Evolutionary conservation across 2,797 vertebrate species (phyloP).

Genomic region (Aphelocoma californica): DNA sequence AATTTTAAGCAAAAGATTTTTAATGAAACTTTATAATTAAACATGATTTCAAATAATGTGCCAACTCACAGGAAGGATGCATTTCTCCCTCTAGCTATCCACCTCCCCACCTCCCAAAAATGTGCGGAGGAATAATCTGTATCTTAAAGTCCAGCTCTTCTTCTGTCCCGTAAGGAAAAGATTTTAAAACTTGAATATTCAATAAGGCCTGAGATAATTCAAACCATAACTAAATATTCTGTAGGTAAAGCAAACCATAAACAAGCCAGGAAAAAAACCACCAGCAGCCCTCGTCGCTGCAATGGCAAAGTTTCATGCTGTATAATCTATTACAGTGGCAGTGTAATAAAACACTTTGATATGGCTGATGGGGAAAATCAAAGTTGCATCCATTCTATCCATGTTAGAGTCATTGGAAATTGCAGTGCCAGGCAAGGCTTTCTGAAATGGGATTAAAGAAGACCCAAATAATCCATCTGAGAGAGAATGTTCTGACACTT

Average conservation of each 20-base stretch:
- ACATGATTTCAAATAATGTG: slow-evolving; percentile 73
- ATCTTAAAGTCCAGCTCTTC: slow-evolving; percentile 37
- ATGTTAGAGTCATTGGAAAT: slow-evolving; percentile 36
- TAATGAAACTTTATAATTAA: slow-evolving; percentile 80
- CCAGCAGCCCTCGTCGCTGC: neutral
- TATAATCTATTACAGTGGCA: slow-evolving; percentile 31
- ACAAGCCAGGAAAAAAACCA: neutral
- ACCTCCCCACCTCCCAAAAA: slow-evolving; percentile 29
- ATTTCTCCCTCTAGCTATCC: slow-evolving; percentile 9
- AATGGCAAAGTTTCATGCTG: neutral
- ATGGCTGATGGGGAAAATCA: slow-evolving; percentile 43
- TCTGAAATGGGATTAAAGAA: slow-evolving; percentile 69
- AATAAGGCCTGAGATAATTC: slow-evolving; percentile 14
- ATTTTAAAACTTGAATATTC: slow-evolving; percentile 32
- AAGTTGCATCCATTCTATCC: slow-evolving; percentile 33
- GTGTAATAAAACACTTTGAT: slow-evolving; percentile 47
- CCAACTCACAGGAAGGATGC: slow-evolving; percentile 41
- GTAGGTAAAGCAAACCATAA: slow-evolving; percentile 39
- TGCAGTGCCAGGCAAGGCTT: slow-evolving; percentile 4
- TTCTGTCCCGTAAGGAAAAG: slow-evolving; percentile 24
- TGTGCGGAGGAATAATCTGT: slow-evolving; percentile 15
- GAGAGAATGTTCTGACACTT: slow-evolving; percentile 56
- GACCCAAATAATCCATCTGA: slow-evolving; percentile 61
- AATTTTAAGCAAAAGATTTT: slow-evolving; percentile 82
- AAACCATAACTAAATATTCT: slow-evolving; percentile 52